Conservation (phyloP, 2,113 vertebrate genomes). For the Alligator sinensis region DNA sequence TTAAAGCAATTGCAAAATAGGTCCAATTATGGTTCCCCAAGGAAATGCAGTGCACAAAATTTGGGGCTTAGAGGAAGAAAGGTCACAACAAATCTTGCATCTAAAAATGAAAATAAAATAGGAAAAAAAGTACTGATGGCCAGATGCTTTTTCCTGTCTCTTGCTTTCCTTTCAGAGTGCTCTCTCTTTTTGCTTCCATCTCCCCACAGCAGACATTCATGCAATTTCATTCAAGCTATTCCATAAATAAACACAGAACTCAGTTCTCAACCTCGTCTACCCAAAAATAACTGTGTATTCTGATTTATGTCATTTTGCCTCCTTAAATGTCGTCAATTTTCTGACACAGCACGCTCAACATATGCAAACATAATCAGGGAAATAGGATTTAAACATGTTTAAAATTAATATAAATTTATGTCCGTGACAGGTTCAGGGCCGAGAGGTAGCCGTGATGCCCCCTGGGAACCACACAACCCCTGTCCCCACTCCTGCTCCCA, state of each 20-base stretch:
- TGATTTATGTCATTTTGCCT: too few relatives aligned
- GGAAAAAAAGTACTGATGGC: background rate
- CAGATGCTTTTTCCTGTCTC: background rate
- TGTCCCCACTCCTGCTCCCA: too few relatives aligned
- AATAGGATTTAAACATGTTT: background rate
- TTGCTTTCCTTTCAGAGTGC: background rate
- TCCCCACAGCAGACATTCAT: background rate
- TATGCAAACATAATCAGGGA: background rate
- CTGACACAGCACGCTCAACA: background rate
- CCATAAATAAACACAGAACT: background rate
- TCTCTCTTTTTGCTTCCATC: background rate
- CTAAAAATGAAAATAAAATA: background rate
- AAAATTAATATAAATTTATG: background rate
- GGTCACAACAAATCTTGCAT: background rate
- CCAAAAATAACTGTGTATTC: too few relatives aligned
- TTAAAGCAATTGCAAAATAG: background rate
- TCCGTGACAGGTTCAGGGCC: too few relatives aligned
- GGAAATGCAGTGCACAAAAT: conserved; percentile 17
- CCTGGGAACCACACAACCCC: too few relatives aligned
- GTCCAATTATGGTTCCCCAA: conserved; percentile 14
- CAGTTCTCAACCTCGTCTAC: too few relatives aligned
- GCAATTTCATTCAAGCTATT: background rate
- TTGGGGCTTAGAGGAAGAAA: conserved; percentile 21
- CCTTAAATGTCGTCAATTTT: background rate
- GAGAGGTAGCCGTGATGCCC: too few relatives aligned